phyloP scores from a whole-genome alignment of 2,113 vertebrate species.

The Sinocyclocheilus maitianheensis region DNA sequence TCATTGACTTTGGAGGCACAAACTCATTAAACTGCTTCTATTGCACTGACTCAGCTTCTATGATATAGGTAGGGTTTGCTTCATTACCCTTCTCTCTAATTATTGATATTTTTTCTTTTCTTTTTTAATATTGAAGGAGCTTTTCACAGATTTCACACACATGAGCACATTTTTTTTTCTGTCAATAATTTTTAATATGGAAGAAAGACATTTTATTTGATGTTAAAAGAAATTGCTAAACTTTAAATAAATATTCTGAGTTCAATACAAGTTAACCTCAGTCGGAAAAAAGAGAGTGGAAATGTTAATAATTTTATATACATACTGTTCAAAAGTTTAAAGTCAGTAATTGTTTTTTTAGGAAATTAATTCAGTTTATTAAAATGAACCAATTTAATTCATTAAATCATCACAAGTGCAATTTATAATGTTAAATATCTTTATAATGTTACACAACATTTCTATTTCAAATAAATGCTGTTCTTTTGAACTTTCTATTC shows the following conservation, averaged over 20 bases:
- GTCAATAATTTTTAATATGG: neutral
- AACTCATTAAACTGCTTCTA: constrained; percentile 53
- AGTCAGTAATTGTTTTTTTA: neutral
- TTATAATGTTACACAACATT: too few species aligned
- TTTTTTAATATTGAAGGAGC: constrained; percentile 34
- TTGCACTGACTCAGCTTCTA: constrained; percentile 58
- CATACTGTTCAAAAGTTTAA: neutral
- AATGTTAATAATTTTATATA: neutral
- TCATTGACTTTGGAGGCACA: constrained; percentile 61
- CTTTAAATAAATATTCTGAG: neutral
- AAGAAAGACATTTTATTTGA: neutral
- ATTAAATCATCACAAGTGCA: neutral
- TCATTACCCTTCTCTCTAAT: constrained; percentile 66
- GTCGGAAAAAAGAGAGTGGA: neutral
- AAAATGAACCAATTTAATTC: neutral
- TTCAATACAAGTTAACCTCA: neutral
- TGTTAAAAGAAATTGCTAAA: neutral
- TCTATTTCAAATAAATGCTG: neutral
- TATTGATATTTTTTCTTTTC: constrained; percentile 51
- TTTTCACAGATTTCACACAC: neutral
- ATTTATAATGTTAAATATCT: too few species aligned
- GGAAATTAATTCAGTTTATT: neutral
- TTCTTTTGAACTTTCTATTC: neutral
- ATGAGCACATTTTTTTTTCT: neutral
- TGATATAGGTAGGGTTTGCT: constrained; percentile 57